A percentile compares a stretch with the other conserved stretches of the same genome.
phyloP scores from a whole-genome alignment of 1,140 invertebrate genomes.

The Atopsyche davidsoni region DNA sequence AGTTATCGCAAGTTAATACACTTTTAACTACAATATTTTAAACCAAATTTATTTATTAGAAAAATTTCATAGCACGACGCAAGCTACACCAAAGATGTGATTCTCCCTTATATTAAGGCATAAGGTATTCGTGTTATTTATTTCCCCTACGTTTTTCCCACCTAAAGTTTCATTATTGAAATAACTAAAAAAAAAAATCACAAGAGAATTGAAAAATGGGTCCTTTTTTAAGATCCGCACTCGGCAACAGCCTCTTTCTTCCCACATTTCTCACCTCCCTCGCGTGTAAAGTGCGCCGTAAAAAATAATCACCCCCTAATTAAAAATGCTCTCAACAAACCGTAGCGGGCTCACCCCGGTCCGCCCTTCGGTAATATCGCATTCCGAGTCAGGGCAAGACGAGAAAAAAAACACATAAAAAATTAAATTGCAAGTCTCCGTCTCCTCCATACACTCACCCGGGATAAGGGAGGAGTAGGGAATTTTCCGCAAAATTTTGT shows the following conservation, averaged over 20 bases:
- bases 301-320: slow-evolving; percentile 39
- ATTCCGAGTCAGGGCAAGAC: slow-evolving; percentile 26
- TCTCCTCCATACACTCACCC: slow-evolving; percentile 3
- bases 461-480: no score
- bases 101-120: no score
- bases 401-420: slow-evolving; percentile 50
- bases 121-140: no score
- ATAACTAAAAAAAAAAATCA: not conserved
- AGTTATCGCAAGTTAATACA: no score
- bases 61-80: no score
- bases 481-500: no score
- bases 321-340: slow-evolving; percentile 52
- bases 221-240: not conserved
- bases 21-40: no score
- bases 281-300: slow-evolving; percentile 3
- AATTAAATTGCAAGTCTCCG: slow-evolving; percentile 43
- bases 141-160: no score
- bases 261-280: slow-evolving; percentile 9
- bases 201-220: not conserved
- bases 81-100: no score
- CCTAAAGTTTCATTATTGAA: slow-evolving; percentile 2
- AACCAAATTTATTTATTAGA: no score
- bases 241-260: not conserved
- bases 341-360: slow-evolving; percentile 35
- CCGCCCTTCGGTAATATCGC: slow-evolving; percentile 24